phyloP scores from a whole-genome alignment of 2,113 vertebrate species.

The Ciconia boyciana region DNA sequence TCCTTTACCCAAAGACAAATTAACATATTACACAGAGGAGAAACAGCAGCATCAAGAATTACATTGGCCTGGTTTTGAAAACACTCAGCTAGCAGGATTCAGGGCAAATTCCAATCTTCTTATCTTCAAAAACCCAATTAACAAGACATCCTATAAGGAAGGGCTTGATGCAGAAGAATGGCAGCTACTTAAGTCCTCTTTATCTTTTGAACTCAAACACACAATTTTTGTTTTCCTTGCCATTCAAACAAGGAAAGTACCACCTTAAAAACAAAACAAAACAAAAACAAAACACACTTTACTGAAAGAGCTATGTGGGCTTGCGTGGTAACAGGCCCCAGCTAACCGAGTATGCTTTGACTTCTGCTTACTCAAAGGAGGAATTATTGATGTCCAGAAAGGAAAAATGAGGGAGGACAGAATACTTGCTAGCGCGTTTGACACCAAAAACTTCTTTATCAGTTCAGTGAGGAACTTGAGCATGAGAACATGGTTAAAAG shows the following conservation, averaged over 20 bases:
- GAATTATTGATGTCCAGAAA: not conserved
- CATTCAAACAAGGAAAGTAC: not conserved
- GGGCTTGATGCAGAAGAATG: not conserved
- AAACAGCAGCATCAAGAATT: not conserved
- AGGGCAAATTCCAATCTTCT: not conserved
- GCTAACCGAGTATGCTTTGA: not conserved
- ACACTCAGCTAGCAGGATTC: not conserved
- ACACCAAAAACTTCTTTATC: not conserved
- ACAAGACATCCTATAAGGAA: fast-evolving
- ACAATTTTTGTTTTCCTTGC: not conserved
- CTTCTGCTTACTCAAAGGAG: not conserved
- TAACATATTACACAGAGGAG: not conserved
- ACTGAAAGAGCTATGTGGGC: not conserved
- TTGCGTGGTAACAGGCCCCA: not conserved
- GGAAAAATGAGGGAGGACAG: not conserved
- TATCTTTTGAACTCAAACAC: not conserved
- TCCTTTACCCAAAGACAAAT: not conserved
- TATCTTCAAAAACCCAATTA: not conserved
- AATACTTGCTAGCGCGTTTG: not conserved
- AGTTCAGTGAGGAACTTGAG: not conserved
- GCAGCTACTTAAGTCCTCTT: not conserved
- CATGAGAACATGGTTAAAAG: not conserved
- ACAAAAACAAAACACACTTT: not conserved
- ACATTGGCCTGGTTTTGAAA: not conserved
- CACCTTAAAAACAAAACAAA: not conserved